Evolutionary conservation across 2,113 vertebrate genomes (phyloP).

Genomic region (Gasterosteus nipponicus): DNA sequence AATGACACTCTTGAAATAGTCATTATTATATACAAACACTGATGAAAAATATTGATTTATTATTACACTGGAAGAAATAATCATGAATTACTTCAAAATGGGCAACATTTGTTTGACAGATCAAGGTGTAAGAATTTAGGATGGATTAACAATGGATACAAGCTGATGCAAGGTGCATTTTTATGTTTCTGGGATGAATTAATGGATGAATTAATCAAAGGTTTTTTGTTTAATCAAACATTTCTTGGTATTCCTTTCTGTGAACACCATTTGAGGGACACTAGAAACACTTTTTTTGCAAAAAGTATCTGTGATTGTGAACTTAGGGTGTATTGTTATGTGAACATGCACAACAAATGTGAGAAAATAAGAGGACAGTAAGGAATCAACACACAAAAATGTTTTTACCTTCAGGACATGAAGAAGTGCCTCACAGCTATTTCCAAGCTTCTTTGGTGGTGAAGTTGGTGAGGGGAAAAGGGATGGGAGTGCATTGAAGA

Average conservation of each 20-base stretch:
- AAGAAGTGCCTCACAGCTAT: conserved; percentile 12
- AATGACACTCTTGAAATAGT: not conserved
- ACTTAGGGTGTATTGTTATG: not conserved
- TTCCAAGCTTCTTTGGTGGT: conserved; percentile 20
- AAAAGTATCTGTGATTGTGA: not conserved
- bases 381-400: conserved; percentile 2
- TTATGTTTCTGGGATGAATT: too few relatives aligned
- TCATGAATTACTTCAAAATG: not conserved
- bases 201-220: too few relatives aligned
- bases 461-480: conserved; percentile 26
- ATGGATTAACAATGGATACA: too few relatives aligned
- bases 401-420: conserved; percentile 26
- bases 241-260: too few relatives aligned
- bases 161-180: too few relatives aligned
- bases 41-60: not conserved
- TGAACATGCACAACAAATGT: conserved; percentile 8
- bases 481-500: conserved; percentile 23
- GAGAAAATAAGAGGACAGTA: not conserved
- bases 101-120: not conserved
- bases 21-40: not conserved
- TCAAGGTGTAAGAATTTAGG: too few relatives aligned
- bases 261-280: not conserved
- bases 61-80: not conserved
- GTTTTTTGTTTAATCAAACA: too few relatives aligned
- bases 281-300: too few relatives aligned